These are phyloP conservation scores for Apis florea DNA, from an alignment of 1,140 invertebrate species.

Conservation along the genomic window DNA sequence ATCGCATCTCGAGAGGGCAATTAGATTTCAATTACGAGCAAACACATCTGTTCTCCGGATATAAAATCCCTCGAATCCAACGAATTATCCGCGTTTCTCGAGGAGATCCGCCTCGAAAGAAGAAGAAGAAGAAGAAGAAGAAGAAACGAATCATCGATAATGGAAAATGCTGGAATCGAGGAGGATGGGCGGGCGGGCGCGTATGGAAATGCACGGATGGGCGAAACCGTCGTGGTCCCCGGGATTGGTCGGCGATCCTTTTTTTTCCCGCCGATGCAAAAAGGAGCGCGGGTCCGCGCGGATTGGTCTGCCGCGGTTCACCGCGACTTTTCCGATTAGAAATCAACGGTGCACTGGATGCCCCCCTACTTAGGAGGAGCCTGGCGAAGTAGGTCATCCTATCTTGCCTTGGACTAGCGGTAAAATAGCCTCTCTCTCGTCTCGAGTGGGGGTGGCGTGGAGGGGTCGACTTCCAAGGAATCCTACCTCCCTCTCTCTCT, in stretches of 20 bases:
- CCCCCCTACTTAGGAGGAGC: conserved; percentile 79
- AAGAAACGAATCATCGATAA: too few species aligned
- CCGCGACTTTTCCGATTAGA: conserved; percentile 78
- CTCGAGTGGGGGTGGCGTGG: conserved; percentile 63
- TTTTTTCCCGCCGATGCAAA: conserved; percentile 49
- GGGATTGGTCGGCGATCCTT: conserved; percentile 58
- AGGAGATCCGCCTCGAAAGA: too few species aligned
- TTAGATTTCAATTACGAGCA: conserved; percentile 22
- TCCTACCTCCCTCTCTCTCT: conserved; percentile 21
- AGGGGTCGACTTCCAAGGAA: conserved; percentile 55
- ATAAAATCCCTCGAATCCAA: neutral
- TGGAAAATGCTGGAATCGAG: too few species aligned
- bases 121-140: too few species aligned
- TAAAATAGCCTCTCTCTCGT: conserved; percentile 67
- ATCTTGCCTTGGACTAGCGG: conserved; percentile 74
- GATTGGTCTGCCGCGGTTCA: conserved; percentile 69
- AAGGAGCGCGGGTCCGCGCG: conserved; percentile 45
- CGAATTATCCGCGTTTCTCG: too few species aligned
- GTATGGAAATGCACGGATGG: conserved; percentile 51
- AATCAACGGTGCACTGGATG: conserved; percentile 75
- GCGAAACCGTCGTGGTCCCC: conserved; percentile 16
- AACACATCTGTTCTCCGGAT: neutral
- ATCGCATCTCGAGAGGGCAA: neutral
- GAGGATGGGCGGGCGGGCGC: conserved; percentile 13
- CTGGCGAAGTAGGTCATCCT: conserved; percentile 79